Evolutionary conservation across 2,888 invertebrate genomes (phyloP).

Genomic region (Odontocerum albicorne): DNA sequence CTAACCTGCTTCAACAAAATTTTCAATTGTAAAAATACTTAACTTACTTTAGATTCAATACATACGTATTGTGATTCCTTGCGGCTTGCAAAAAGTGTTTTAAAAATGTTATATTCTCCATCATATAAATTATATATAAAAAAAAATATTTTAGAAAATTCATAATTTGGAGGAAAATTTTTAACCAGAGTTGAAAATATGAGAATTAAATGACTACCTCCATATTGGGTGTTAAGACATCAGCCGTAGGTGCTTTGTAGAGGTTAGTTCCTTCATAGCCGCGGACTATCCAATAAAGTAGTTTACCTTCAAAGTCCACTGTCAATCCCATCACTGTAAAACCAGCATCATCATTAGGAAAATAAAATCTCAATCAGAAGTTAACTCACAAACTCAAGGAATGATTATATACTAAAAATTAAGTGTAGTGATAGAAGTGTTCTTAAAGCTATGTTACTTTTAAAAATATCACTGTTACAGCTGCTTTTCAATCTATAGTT

Average conservation of each 20-base stretch:
- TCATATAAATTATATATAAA: not conserved
- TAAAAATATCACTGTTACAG: no score
- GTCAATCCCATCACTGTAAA: conserved; percentile 80
- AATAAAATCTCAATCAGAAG: no score
- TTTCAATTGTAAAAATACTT: no score
- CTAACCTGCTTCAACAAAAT: no score
- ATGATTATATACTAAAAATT: conserved; percentile 3
- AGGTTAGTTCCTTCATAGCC: conserved; percentile 76
- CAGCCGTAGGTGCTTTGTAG: conserved; percentile 69
- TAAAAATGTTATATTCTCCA: not conserved
- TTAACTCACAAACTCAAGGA: no score
- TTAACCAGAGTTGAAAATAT: no score
- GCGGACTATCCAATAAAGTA: conserved; percentile 82
- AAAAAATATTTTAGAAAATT: not conserved
- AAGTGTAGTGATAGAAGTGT: not conserved
- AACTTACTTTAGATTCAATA: no score
- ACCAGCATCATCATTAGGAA: no score
- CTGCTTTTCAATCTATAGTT: no score
- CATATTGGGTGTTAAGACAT: conserved; percentile 51
- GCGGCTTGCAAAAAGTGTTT: not conserved
- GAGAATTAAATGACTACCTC: conserved; percentile 39
- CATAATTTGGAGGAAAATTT: no score
- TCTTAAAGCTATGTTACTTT: not conserved
- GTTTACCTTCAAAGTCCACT: conserved; percentile 74
- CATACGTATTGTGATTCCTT: no score